Evolutionary conservation across 2,888 invertebrate genomes (phyloP), one percentile per base, ranked within the genome.

Genomic region (Cephalotes varians): DNA sequence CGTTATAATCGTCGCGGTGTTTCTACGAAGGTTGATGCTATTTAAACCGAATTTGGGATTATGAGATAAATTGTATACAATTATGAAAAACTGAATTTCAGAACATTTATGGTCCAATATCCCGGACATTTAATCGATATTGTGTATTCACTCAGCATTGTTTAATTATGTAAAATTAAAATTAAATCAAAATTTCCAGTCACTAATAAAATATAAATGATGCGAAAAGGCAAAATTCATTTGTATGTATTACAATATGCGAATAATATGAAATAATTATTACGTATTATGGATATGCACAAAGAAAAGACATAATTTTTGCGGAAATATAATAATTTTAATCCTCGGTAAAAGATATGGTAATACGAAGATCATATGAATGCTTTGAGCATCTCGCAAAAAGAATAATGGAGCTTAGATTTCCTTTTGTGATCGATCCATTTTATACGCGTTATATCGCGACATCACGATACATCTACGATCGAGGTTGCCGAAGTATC

Each of bases 401-500:
- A 44, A 79, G 25, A 79, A 18, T 65, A 65, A 64, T 37, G 18
- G 9, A 40, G n/a, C 51, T 65, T 49, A 80, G 81, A 37, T 31
- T 79, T 28, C 28, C 34, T 65, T 80, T 81, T 80, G 65, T 34
- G 56, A 49, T 81, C 56, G 81, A 80, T 65, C 40, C 47, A 58
- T 80, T 64, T 65, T 58, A 56, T 58, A 37, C 9, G 44, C 44
- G 58, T 65, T 58, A 44, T 47, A 31, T 44, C 71, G 31, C 76
- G 28, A 37, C 47, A 82, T 72, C 12, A 18, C 58, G 64, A 34
- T 72, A 72, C 79, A 83, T 77, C 71, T 67, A 72, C 79, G 65
- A 67, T 82, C 60, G 71, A 87, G 84, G 83, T 76, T 73, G 84
- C 34, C 76, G 67, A 87, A 74, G 81, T 84, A 89, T 90, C 89